Evolutionary conservation across 2,888 invertebrate genomes (phyloP).

Genomic region (Altica lythri): DNA sequence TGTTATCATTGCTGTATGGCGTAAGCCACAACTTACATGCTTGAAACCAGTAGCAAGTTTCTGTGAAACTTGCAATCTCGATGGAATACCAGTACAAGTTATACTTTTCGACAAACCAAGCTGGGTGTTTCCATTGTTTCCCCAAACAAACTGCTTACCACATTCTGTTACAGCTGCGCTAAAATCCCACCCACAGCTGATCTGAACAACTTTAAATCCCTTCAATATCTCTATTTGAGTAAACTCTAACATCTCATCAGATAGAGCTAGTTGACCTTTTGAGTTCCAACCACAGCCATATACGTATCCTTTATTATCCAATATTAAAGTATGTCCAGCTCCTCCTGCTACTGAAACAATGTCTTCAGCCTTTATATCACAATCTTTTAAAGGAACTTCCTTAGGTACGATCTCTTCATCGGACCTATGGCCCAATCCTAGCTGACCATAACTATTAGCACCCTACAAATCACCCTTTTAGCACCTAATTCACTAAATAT

Average conservation of each 20-base stretch:
- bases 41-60: constrained; percentile 60
- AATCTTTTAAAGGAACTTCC: constrained; percentile 50
- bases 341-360: constrained; percentile 73
- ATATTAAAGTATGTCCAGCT: constrained; percentile 75
- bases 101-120: constrained; percentile 64
- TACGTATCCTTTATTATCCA: constrained; percentile 69
- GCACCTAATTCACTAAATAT: too few relatives aligned
- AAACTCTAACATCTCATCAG: constrained; percentile 61
- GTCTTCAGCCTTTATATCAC: constrained; percentile 55
- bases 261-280: constrained; percentile 71
- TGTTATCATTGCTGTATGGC: constrained; percentile 70
- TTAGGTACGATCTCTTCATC: constrained; percentile 70
- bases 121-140: constrained; percentile 79
- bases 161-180: constrained; percentile 74
- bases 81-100: constrained; percentile 56
- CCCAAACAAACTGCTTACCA: constrained; percentile 78
- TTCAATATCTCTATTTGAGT: constrained; percentile 66
- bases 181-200: constrained; percentile 83
- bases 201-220: constrained; percentile 62
- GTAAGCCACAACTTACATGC: constrained; percentile 68
- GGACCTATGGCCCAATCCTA: constrained; percentile 69
- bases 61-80: constrained; percentile 55
- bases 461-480: constrained; percentile 61
- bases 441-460: constrained; percentile 82
- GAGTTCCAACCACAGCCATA: constrained; percentile 81